Evolutionary conservation across 2,113 vertebrate genomes (phyloP).

Genomic region (Pygoscelis antarcticus): DNA sequence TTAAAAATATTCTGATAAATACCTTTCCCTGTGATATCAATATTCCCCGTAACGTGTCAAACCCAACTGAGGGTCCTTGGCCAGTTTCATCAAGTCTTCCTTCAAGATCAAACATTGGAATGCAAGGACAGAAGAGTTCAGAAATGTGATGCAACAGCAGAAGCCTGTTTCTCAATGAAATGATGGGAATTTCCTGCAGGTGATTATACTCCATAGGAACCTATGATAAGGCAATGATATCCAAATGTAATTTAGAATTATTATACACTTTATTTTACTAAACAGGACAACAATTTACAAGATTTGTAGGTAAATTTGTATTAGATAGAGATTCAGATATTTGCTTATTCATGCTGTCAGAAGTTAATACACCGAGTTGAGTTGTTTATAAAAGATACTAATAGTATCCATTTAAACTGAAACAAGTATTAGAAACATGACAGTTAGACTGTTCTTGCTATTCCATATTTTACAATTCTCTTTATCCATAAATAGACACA

Average conservation of each 20-base stretch:
- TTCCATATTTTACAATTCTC: neutral
- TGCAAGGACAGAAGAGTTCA: slow-evolving; percentile 97
- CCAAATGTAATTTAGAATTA: neutral
- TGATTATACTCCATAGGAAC: slow-evolving; percentile 99
- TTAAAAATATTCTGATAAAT: neutral
- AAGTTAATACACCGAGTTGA: neutral
- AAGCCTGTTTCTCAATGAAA: slow-evolving; percentile 90
- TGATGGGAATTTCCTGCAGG: slow-evolving; percentile 92
- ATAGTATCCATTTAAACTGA: neutral
- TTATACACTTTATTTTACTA: neutral
- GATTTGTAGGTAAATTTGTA: neutral
- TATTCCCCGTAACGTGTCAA: slow-evolving; percentile 92
- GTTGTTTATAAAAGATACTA: neutral
- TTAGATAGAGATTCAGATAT: neutral
- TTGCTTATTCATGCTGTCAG: neutral
- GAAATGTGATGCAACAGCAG: slow-evolving; percentile 96
- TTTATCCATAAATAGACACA: neutral
- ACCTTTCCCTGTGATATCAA: slow-evolving; percentile 99
- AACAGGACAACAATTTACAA: neutral
- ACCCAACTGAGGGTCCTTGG: slow-evolving; percentile 92
- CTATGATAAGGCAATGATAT: slow-evolving; percentile 62
- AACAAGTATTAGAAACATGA: neutral
- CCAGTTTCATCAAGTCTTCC: slow-evolving; percentile 90
- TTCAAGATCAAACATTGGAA: slow-evolving; percentile 98
- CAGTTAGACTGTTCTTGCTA: neutral